Conservation (phyloP, 2,797 vertebrate genomes). For the Poecilia velifera region DNA sequence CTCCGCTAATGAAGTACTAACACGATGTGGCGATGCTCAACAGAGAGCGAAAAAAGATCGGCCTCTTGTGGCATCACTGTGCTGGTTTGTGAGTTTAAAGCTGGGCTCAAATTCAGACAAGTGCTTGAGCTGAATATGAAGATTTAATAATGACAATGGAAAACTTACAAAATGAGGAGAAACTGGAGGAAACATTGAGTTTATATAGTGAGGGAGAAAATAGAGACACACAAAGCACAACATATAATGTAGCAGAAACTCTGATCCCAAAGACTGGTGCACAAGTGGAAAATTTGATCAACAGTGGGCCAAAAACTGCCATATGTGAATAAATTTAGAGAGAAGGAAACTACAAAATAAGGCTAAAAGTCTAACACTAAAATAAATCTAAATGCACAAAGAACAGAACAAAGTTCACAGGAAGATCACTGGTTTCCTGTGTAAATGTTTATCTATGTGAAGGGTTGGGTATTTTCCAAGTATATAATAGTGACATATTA, state of each 20-base stretch:
- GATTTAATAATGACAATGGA: neutral
- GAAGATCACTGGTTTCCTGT: neutral
- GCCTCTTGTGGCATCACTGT: neutral
- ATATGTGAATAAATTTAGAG: neutral
- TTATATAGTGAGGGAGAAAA: no score
- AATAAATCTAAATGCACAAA: neutral
- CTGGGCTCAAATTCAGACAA: neutral
- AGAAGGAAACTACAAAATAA: neutral
- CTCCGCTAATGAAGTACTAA: conserved; percentile 4
- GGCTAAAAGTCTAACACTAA: neutral
- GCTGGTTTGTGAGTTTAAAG: neutral
- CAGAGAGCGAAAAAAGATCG: neutral
- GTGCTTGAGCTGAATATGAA: neutral
- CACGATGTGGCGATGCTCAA: neutral
- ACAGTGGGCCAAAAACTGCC: neutral
- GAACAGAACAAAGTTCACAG: neutral
- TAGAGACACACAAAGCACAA: neutral
- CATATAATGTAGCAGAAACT: neutral
- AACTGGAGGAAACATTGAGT: neutral
- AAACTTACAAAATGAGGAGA: neutral
- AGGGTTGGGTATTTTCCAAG: no score
- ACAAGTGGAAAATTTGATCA: neutral
- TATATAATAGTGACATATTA: no score
- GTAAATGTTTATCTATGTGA: neutral
- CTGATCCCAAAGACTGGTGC: neutral